Evolutionary conservation across 2,113 vertebrate genomes (phyloP), one percentile per base, ranked within the genome.

Genomic region (Barnardius zonarius): DNA sequence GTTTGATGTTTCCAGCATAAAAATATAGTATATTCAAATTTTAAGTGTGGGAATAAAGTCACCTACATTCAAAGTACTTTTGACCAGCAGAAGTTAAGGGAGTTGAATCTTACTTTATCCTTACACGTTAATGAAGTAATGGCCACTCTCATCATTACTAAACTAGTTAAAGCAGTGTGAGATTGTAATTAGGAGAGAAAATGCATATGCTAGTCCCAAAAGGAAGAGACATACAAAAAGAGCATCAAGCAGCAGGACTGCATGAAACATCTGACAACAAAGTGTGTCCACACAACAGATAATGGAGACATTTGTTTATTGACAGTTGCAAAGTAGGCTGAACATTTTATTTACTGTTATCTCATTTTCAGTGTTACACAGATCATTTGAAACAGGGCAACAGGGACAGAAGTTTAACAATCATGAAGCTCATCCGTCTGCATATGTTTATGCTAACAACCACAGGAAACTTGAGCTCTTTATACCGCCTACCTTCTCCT

Each of bases 341-440:
- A 82, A 76, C 67, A 33, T 68, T 87, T 79, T 92, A 92, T 90
- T 95, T 90, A 91, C 76, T 83, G 55, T 84, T 80, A 80, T 44
- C 90, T 92, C 67, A 86, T 92, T 95, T 89, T 76, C 76, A 66
- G 90, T 51, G 92, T 79, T 82, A 88, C 59, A 96, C 81, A 96
- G 62, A 84, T 83, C 63, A 93, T 91, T 77, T 93, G 63, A 87
- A 95, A 93, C 73, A 94, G 54, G 83, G 59, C 78, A 89, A 66
- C n/a, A 59, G 74, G 81, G 70, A 92, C 57, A 1, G 17, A 84
- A 66, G 81, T 68, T 86, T 90, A 96, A 77, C 57, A 88, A 93
- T 93, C 76, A 92, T 76, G 93, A 94, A 95, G 81, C 82, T 77
- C 9, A 4, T 91, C 84, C 3, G 0, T 19, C 37, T 63, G 86